These are phyloP conservation scores for Macaria liturata DNA, from an alignment of 2,888 invertebrate genomes.

Conservation along the genomic window DNA sequence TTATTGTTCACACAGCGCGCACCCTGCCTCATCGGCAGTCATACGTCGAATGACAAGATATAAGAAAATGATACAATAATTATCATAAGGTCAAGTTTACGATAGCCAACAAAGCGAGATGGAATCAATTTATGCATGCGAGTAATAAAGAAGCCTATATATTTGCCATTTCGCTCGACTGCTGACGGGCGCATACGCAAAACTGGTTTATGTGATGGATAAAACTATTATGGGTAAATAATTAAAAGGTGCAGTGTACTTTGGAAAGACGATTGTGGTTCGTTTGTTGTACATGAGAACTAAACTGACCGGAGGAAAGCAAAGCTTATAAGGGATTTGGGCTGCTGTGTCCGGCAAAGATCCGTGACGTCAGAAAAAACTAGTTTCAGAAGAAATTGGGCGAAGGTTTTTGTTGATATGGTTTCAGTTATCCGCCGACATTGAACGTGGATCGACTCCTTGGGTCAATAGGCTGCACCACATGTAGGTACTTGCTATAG, in stretches of 20 bases:
- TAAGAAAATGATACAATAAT: conserved; percentile 50
- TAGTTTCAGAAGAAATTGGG: conserved; percentile 2
- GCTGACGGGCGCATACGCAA: conserved; percentile 49
- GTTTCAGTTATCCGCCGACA: neutral
- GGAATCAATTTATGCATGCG: conserved; percentile 13
- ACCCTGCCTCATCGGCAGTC: conserved; percentile 42
- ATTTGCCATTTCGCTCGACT: conserved; percentile 32
- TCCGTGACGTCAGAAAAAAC: conserved; percentile 4
- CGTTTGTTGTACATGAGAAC: conserved; percentile 6
- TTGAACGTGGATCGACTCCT: neutral
- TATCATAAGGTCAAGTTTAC: conserved; percentile 72
- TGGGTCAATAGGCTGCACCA: too few species aligned
- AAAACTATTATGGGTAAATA: conserved; percentile 40
- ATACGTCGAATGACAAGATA: conserved; percentile 58
- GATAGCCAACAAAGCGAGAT: conserved; percentile 50
- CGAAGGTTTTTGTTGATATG: neutral
- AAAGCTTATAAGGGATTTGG: conserved; percentile 15
- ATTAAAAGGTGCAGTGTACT: conserved; percentile 30
- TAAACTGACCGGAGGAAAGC: conserved; percentile 14
- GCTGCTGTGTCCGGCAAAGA: neutral
- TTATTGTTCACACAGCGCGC: conserved; percentile 42
- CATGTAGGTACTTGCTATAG: too few species aligned
- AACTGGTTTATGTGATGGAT: conserved; percentile 50
- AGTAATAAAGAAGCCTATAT: conserved; percentile 43
- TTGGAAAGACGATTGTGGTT: conserved; percentile 18